Conservation (phyloP, 2,888 invertebrate genomes). For the Disparrhopalites patrizii region DNA sequence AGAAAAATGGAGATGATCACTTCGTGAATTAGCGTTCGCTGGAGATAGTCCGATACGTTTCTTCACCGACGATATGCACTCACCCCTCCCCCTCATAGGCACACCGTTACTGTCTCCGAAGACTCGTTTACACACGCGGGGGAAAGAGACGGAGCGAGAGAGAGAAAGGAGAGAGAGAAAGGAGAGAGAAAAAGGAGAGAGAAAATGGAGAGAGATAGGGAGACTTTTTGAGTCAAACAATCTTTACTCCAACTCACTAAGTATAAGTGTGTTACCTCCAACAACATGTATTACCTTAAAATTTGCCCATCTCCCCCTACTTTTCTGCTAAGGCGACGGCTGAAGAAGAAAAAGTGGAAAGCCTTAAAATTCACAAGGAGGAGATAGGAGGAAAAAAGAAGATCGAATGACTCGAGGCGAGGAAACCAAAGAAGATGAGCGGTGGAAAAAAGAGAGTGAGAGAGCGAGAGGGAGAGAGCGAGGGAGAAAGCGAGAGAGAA, state of each 20-base stretch:
- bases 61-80: too few relatives aligned
- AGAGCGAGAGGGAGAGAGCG: constrained; percentile 7
- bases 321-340: too few relatives aligned
- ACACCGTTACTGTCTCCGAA: constrained; percentile 12
- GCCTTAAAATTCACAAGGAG: constrained; percentile 24
- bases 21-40: too few relatives aligned
- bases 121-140: constrained; percentile 2
- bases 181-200: too few relatives aligned
- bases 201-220: constrained; percentile 15
- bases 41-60: too few relatives aligned
- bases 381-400: constrained; percentile 17
- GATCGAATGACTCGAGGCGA: constrained; percentile 26
- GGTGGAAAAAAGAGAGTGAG: neutral
- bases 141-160: too few relatives aligned
- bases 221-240: constrained; percentile 17
- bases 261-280: constrained; percentile 4
- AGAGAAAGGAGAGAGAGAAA: too few relatives aligned
- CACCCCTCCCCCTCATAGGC: too few relatives aligned
- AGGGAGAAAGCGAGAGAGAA: constrained; percentile 1
- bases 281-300: constrained; percentile 1
- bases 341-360: constrained; percentile 7
- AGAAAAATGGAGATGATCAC: too few relatives aligned
- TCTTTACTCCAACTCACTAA: constrained; percentile 12
- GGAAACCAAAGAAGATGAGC: constrained; percentile 24
- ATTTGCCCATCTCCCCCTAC: too few relatives aligned